Percentiles rank a stretch among this genome's conserved stretches.
Evolutionary conservation across 2,797 vertebrate species (phyloP).

Genomic region (Micromesistius poutassou): DNA sequence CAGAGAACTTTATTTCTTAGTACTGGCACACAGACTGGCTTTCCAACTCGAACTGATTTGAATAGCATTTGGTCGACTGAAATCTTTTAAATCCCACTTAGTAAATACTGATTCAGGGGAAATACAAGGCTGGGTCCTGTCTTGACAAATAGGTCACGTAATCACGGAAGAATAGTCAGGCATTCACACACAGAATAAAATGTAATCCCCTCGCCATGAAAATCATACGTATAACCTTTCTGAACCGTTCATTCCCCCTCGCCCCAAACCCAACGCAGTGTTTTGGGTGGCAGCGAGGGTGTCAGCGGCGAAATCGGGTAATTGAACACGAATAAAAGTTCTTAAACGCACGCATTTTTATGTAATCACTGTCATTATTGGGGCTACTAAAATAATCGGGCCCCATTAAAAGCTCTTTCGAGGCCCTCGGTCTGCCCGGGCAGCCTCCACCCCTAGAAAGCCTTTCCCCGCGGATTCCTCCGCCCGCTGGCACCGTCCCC

Average conservation of each 20-base stretch:
- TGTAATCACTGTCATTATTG: slow-evolving; percentile 30
- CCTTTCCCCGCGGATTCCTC: slow-evolving; percentile 11
- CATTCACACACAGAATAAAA: slow-evolving; percentile 18
- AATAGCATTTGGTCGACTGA: slow-evolving; percentile 3
- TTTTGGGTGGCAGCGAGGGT: slow-evolving; percentile 7
- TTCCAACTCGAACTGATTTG: neutral
- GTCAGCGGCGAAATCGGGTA: slow-evolving; percentile 14
- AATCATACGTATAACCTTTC: slow-evolving; percentile 11
- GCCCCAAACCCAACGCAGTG: neutral
- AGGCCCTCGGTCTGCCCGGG: slow-evolving; percentile 4
- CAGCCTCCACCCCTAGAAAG: slow-evolving; percentile 9
- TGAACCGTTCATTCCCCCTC: slow-evolving; percentile 6
- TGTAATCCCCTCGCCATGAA: slow-evolving; percentile 7
- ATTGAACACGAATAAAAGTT: slow-evolving; percentile 30
- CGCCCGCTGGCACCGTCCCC: neutral
- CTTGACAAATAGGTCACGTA: slow-evolving; percentile 19
- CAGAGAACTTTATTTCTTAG: neutral
- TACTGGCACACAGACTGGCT: neutral
- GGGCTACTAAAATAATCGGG: slow-evolving; percentile 35
- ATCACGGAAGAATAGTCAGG: slow-evolving; percentile 12
- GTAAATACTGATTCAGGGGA: slow-evolving; percentile 9
- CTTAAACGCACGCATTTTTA: slow-evolving; percentile 28
- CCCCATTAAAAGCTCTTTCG: slow-evolving; percentile 16
- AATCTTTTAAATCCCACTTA: slow-evolving; percentile 12
- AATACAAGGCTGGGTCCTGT: slow-evolving; percentile 15